phyloP scores from a whole-genome alignment of 2,113 vertebrate genomes.

The Odocoileus hemionus region DNA sequence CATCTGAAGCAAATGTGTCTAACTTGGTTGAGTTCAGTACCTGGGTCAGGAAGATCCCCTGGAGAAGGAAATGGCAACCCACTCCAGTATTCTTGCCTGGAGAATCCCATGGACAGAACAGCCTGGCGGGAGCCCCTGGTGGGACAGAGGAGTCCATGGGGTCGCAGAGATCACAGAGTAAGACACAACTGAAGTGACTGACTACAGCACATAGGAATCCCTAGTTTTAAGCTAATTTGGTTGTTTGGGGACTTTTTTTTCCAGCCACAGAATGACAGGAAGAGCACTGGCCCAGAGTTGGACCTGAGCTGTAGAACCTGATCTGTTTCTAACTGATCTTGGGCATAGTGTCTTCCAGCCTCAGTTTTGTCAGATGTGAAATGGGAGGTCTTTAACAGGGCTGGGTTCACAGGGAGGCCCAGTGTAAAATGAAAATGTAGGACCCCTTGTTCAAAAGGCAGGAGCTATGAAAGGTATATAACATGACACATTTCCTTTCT shows the following conservation, averaged over 20 bases:
- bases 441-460: not conserved
- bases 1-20: conserved; percentile 8
- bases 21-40: not conserved
- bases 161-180: not conserved
- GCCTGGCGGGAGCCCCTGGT: not conserved
- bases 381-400: not conserved
- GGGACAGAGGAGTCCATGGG: not conserved
- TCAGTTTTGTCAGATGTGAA: not conserved
- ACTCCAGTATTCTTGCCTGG: too few relatives aligned
- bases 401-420: not conserved
- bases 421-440: not conserved
- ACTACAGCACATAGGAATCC: fast-evolving
- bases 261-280: not conserved
- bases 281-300: not conserved
- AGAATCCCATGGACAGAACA: too few relatives aligned
- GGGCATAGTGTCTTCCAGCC: not conserved
- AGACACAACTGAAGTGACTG: too few relatives aligned
- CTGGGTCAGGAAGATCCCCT: not conserved
- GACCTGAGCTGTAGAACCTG: not conserved
- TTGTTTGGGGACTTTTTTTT: not conserved
- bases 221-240: conserved; percentile 3
- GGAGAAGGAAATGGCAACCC: not conserved
- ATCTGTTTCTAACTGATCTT: not conserved
- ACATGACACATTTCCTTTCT: not conserved
- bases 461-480: not conserved